These are phyloP conservation scores for Oscheius sp. DNA, from an alignment of 2,888 invertebrate genomes.

Conservation along the genomic window DNA sequence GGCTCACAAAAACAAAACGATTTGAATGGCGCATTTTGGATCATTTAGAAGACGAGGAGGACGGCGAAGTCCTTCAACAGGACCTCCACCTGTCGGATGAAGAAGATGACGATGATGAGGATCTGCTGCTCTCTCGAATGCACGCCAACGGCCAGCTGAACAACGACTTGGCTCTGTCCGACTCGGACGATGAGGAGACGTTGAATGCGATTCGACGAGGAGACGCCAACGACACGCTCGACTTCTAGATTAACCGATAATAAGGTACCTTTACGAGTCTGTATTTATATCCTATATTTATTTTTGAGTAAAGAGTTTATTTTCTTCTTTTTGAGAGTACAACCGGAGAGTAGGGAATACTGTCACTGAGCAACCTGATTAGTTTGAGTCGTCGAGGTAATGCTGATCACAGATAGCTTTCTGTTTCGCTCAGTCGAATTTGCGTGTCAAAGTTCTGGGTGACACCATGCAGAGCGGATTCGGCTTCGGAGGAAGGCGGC, in stretches of 20 bases:
- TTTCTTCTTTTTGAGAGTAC: neutral
- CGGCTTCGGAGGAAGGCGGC: slow-evolving; percentile 12
- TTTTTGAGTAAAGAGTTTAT: neutral
- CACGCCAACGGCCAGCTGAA: slow-evolving; percentile 61
- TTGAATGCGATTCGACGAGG: slow-evolving; percentile 41
- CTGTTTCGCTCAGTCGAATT: slow-evolving; percentile 36
- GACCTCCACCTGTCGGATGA: slow-evolving; percentile 53
- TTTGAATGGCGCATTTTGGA: too few species aligned
- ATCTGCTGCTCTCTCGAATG: slow-evolving; percentile 53
- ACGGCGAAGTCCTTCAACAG: slow-evolving; percentile 46
- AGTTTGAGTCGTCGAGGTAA: neutral
- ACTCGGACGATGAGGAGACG: slow-evolving; percentile 68
- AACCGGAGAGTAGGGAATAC: slow-evolving; percentile 19
- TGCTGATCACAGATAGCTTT: slow-evolving; percentile 26
- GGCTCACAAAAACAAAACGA: too few species aligned
- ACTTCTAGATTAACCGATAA: neutral
- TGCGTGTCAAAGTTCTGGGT: neutral
- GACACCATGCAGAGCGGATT: neutral
- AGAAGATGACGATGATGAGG: slow-evolving; percentile 45
- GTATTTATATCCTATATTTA: neutral
- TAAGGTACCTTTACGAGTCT: neutral
- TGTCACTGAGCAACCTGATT: slow-evolving; percentile 12
- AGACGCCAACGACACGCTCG: slow-evolving; percentile 17
- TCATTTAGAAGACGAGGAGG: slow-evolving; percentile 35
- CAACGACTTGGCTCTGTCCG: slow-evolving; percentile 69